These are phyloP conservation scores for Onychorhynchus coronatus DNA, from an alignment of 2,113 vertebrate genomes.

Conservation along the genomic window DNA sequence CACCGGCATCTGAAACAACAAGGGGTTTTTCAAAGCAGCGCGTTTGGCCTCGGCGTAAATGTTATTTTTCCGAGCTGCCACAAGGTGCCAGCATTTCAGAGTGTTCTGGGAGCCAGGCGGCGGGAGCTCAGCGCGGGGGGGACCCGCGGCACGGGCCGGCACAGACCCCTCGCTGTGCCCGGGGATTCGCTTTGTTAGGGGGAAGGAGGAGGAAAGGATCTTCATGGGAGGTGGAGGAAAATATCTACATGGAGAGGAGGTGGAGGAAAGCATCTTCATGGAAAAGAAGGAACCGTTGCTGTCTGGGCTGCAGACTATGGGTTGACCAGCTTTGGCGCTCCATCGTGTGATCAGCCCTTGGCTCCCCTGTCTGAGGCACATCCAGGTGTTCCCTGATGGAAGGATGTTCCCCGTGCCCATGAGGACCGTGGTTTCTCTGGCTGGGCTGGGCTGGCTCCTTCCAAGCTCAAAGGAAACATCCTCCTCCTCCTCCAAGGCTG, in stretches of 20 bases:
- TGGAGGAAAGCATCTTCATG: background rate
- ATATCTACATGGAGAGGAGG: background rate
- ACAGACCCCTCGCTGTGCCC: background rate
- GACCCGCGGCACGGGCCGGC: background rate
- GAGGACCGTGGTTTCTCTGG: accelerated
- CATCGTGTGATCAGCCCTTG: accelerated
- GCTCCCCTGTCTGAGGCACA: accelerated
- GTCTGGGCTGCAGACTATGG: accelerated
- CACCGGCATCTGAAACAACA: background rate
- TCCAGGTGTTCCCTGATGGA: no score
- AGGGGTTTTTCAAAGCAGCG: background rate
- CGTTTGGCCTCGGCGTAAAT: background rate
- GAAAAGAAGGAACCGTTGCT: background rate
- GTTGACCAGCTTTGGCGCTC: background rate
- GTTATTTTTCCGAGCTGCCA: background rate
- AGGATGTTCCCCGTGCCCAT: background rate
- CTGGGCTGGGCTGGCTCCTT: background rate
- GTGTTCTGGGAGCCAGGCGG: background rate
- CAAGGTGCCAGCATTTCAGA: conserved; percentile 66
- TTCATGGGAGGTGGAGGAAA: background rate
- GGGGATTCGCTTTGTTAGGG: background rate
- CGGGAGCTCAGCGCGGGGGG: background rate
- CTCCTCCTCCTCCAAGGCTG: background rate
- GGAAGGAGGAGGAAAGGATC: background rate
- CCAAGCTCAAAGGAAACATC: background rate